Base-by-base conservation (phyloP, 2,113 vertebrate species). In the Burhinus oedicnemus region DNA sequence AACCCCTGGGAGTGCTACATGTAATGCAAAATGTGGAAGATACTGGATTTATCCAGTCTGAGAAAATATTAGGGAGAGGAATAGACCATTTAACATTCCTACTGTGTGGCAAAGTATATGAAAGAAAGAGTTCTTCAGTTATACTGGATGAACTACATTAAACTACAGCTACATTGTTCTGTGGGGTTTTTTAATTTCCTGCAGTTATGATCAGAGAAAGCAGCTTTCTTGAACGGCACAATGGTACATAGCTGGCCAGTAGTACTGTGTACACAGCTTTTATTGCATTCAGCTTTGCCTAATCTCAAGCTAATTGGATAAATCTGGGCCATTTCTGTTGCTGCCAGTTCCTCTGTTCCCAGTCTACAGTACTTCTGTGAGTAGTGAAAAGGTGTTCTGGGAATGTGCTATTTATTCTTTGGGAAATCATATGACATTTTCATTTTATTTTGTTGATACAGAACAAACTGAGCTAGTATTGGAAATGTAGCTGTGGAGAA, bases 331-430 rank as follows among this genome's bases (percentile, higher is more conserved):
- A 13, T 81, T 92, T 86, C n/a, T 81, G 8, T n/a, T 49, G 47
- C 36, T 78, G 36, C 38, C 15, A 49, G 13, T 83, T 78, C 17
- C 15, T 82, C 70, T 79, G 25, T 79, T 91, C 57, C 47, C 27
- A 60, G 18, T 34, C 34, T 42, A 44, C 25, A 65, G 8, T 87
- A 58, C 61, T 74, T 92, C 65, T 72, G 11, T 79, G 77, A 91
- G 78, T 26, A 89, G 58, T 83, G 49, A 83, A 42, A 79, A 79
- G 74, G 58, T 87, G 62, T 85, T 94, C 57, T 9, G 70, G 52
- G 80, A 93, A 42, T n/a, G 30, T 90, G 54, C 89, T 94, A 29
- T 96, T 96, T 93, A 77, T 90, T 96, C 82, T 68, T 62, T 64
- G 55, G 60, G 65, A 91, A 96, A 55, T 81, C 32, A 2, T 78